Evolutionary conservation across 1,140 invertebrate species (phyloP).

Genomic region (Drosophila suzukii): DNA sequence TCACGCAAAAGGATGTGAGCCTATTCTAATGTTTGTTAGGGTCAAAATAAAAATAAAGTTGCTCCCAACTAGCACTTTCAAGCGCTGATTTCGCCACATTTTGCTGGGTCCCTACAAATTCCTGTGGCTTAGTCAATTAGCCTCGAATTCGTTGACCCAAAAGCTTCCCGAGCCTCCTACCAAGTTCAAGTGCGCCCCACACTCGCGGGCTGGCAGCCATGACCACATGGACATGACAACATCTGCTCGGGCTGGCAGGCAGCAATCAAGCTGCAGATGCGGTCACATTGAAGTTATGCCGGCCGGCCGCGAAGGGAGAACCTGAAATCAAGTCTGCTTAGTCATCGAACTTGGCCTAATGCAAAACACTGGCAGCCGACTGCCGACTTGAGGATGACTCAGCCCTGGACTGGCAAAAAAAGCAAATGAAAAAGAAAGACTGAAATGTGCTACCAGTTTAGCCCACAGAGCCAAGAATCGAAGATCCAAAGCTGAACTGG

Average conservation of each 20-base stretch:
- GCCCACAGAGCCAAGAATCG: conserved; percentile 36
- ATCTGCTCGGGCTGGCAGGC: conserved; percentile 29
- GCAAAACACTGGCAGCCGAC: conserved; percentile 61
- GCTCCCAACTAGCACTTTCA: too few relatives aligned
- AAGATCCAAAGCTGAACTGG: conserved; percentile 29
- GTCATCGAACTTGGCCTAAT: conserved; percentile 81
- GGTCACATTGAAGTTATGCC: conserved; percentile 75
- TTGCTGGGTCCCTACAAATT: background rate
- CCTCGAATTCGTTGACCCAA: conserved; percentile 14
- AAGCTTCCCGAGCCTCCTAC: background rate
- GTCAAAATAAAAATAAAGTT: too few relatives aligned
- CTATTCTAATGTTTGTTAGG: too few relatives aligned
- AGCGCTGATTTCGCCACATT: background rate
- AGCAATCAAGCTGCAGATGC: conserved; percentile 57
- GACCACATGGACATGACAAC: conserved; percentile 36
- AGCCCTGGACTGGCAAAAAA: conserved; percentile 55
- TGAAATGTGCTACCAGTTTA: conserved; percentile 76
- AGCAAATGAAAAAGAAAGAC: conserved; percentile 10
- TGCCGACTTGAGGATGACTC: conserved; percentile 67
- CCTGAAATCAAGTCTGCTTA: conserved; percentile 68
- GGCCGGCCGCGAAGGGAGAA: conserved; percentile 45
- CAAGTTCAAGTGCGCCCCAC: conserved; percentile 29
- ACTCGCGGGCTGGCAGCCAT: conserved; percentile 5
- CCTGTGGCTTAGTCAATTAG: background rate
- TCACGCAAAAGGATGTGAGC: too few relatives aligned